These are phyloP conservation scores for Sericinus montela DNA, from an alignment of 2,888 invertebrate genomes.

Conservation along the genomic window DNA sequence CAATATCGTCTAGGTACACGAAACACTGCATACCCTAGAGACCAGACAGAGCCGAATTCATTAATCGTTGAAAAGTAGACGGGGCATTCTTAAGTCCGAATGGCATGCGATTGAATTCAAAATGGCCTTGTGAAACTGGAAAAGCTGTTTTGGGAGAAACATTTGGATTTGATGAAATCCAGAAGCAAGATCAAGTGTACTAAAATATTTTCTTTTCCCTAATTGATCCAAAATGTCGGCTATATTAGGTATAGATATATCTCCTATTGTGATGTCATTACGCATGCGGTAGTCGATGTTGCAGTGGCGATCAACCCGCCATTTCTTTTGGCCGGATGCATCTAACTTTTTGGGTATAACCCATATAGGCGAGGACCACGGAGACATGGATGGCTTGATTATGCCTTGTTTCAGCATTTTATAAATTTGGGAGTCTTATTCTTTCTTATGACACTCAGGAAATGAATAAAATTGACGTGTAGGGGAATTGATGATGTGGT, in stretches of 20 bases:
- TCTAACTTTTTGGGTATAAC: conserved; percentile 30
- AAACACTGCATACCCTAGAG: not conserved
- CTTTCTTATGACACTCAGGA: conserved; percentile 26
- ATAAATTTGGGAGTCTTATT: conserved; percentile 21
- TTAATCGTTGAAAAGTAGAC: conserved; percentile 20
- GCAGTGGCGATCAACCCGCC: too few relatives aligned
- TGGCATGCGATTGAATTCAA: conserved; percentile 19
- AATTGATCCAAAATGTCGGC: conserved; percentile 27
- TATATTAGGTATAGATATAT: conserved; percentile 27
- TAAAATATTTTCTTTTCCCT: conserved; percentile 24
- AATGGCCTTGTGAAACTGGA: conserved; percentile 20
- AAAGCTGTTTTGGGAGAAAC: conserved; percentile 25
- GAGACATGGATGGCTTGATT: conserved; percentile 24
- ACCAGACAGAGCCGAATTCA: conserved; percentile 14
- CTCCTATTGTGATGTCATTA: conserved; percentile 27
- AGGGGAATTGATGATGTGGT: conserved; percentile 18
- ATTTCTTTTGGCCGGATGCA: conserved; percentile 24
- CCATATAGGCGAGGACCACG: conserved; percentile 27
- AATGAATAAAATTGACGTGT: conserved; percentile 25
- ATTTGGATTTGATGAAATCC: conserved; percentile 21
- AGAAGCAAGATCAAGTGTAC: conserved; percentile 5
- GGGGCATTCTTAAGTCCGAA: conserved; percentile 22
- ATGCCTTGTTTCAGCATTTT: conserved; percentile 25
- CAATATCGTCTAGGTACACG: not conserved
- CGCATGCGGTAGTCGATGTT: conserved; percentile 22